Evolutionary conservation across 2,797 vertebrate genomes (phyloP), one percentile per base, ranked within the genome.

Genomic region (Notolepis coatsorum): DNA sequence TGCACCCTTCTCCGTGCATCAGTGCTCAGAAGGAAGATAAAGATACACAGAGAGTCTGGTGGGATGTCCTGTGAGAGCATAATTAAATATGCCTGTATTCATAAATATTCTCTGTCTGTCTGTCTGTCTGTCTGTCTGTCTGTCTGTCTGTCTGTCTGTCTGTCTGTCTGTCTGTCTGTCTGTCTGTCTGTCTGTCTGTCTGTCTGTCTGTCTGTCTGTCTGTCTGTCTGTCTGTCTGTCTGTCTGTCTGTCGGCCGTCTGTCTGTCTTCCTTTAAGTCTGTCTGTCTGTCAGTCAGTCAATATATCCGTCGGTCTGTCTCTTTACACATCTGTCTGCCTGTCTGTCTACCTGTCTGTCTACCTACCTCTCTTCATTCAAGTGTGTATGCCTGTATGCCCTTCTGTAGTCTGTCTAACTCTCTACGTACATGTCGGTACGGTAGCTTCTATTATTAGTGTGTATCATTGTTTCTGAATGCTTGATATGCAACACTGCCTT

Each of bases 11-110:
- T 66, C 52, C 48, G 50, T 27, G 67, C 68, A 79, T 85, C 65
- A 71, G 69, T 33, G 58, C 68, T 75, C 68, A 38, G 46, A 10
- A 24, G 17, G 35, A 54, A 73, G 58, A 77, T 79, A 72, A 85
- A 76, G 67, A 62, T 61, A 65, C 30, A n/a, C 5, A 13, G 9
- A 21, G 61, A 33, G 53, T 24, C 20, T 2, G 45, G 45, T 27
- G 53, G 43, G 33, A 21, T 3, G 41, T 47, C 38, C 60, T 52
- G 24, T 15, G 41, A 46, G 35, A n/a, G n/a, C n/a, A n/a, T n/a
- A n/a, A n/a, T n/a, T n/a, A n/a, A n/a, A n/a, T n/a, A n/a, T n/a
- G n/a, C n/a, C 10, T 10, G 6, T 27, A 27, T 51, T 71, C 64
- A 75, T 63, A 65, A 53, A 67, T 66, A 74, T 64, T 9, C 28